Base-by-base conservation (phyloP, 2,888 invertebrate genomes). In the Candidula unifasciata region DNA sequence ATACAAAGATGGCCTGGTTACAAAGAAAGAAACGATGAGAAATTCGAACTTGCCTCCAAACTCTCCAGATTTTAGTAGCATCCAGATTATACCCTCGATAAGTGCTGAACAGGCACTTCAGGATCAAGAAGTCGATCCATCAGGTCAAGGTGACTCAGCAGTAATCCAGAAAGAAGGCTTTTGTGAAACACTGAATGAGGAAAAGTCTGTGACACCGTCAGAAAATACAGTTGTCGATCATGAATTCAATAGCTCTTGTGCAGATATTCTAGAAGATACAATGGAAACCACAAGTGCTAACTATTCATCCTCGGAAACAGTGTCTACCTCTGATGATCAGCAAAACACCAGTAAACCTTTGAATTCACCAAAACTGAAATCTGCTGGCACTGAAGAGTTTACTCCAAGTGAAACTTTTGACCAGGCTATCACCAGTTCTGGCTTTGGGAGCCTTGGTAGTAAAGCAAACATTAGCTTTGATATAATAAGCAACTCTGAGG, bases 51-150 rank as follows among this genome's bases (percentile, higher is more conserved):
- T 35, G 33, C 52, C 21, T 13, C 68, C n/a, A 10, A 24, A 13
- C 33, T 35, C 54, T 24, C 44, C 77, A 52, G 33, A 57, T 66
- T 0, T 44, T n/a, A 78, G 71, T 30, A 83, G 71, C 37, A 78
- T 79, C 5, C 60, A 69, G 27, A 77, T 60, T 24, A 79, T 64
- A 30, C 71, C 79, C 18, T 78, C 78, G 24, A 27, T 27, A 18
- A 69, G 30, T 35, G 21, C 33, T 8, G 52, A 57, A 27, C 6
- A 24, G 16, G n/a, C 27, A 27, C 30, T n/a, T 8, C 52, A 77
- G 5, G 18, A 44, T 33, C 64, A 64, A 37, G n/a, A 60, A 37
- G 64, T 3, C 1, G 37, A 10, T 35, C 27, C 64, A 27, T 13
- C 33, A 24, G 16, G 2, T 27, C 5, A 35, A 37, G 8, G 35